Evolutionary conservation across 2,888 invertebrate species (phyloP), one percentile per base, ranked within the genome.

Genomic region (Hirtodrosophila confusa): DNA sequence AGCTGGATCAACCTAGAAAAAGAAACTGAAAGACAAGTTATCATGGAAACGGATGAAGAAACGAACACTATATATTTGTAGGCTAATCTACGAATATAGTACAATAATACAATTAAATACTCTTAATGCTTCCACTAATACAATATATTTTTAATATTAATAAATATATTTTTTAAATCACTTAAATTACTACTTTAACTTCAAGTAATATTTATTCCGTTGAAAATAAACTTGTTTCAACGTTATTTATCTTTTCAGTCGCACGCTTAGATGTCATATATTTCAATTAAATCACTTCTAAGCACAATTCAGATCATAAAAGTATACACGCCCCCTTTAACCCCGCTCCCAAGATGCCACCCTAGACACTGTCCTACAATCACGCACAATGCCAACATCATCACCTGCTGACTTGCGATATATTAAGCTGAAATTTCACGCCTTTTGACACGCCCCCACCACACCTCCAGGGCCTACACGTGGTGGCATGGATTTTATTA

Each of bases 381-480:
- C 63, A 72, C 68, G 55, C 43, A 63, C 61, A 45, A 55, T 41
- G 37, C 39, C 3, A 57, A 66, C 75, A 56, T 66, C 65, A 85
- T 78, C 83, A 78, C 83, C 83, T 85, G 86, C 86, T 78, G 80
- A 72, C 72, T 78, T 72, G 48, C 60, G 37, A 61, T 48, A 69
- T 80, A 78, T 72, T 69, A 50, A 48, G 55, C 39, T 62, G 49
- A 65, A 71, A 75, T 69, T 75, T 70, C 65, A 80, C 60, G 50
- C 64, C 64, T 35, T 17, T 48, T 39, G 65, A 47, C 61, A 58
- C 64, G 17, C 17, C 17, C 17, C 17, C 17, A 17, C 17, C 17
- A 17, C 17, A 17, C 51, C 57, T 23, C 36, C 4, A 12, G 7
- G 2, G 10, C 23, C 40, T 1, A 3, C 27, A 43, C 36, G 33